These are phyloP conservation scores for Nesogale talazaci DNA, from an alignment of 2,113 vertebrate species.

Conservation along the genomic window DNA sequence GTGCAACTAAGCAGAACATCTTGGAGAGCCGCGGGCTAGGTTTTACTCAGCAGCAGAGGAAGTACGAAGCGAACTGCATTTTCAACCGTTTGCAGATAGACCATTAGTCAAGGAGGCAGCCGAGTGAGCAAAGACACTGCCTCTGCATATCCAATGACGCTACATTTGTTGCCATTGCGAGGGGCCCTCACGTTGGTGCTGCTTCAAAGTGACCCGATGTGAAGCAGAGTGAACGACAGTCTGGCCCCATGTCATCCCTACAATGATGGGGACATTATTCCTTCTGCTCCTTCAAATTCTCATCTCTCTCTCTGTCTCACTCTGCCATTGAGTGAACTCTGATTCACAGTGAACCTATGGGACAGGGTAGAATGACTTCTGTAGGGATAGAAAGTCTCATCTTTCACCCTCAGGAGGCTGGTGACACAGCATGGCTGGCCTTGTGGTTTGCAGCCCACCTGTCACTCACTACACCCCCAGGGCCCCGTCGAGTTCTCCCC, in stretches of 20 bases:
- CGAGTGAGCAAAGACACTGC: slow-evolving; percentile 39
- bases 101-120: slow-evolving; percentile 58
- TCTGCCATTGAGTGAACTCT: too few relatives aligned
- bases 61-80: slow-evolving; percentile 56
- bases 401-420: too few relatives aligned
- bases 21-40: not conserved
- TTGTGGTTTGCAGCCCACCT: too few relatives aligned
- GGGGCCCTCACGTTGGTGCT: too few relatives aligned
- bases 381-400: too few relatives aligned
- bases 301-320: not conserved
- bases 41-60: slow-evolving; percentile 37
- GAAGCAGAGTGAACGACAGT: too few relatives aligned
- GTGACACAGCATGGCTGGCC: too few relatives aligned
- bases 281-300: slow-evolving; percentile 42
- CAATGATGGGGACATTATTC: not conserved
- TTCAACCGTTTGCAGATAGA: slow-evolving; percentile 49
- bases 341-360: too few relatives aligned
- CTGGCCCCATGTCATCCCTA: too few relatives aligned
- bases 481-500: slow-evolving; percentile 53
- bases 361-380: too few relatives aligned
- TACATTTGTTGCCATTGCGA: slow-evolving; percentile 11
- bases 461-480: too few relatives aligned
- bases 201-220: too few relatives aligned
- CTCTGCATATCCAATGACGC: slow-evolving; percentile 49
- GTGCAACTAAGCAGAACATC: not conserved